Evolutionary conservation across 2,888 invertebrate genomes (phyloP).

Genomic region (Ditylenchus weischeri): DNA sequence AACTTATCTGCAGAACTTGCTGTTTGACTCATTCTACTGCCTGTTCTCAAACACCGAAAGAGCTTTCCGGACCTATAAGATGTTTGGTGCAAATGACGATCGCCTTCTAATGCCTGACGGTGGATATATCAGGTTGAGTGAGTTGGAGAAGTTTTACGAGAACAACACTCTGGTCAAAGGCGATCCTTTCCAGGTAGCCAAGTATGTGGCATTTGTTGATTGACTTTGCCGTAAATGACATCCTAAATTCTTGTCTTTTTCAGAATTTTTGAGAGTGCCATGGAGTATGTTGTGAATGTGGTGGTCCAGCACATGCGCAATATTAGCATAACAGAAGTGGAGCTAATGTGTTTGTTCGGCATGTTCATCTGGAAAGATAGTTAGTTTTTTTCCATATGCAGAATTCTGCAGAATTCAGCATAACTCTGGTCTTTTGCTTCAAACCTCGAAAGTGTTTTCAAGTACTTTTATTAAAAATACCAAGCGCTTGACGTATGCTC

Average conservation of each 20-base stretch:
- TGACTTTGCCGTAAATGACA: background rate
- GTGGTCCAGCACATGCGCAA: slow-evolving; percentile 51
- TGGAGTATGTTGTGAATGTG: slow-evolving; percentile 49
- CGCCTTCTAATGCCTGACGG: slow-evolving; percentile 53
- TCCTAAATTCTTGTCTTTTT: slow-evolving; percentile 10
- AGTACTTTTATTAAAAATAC: too few species aligned
- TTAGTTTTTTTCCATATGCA: slow-evolving; percentile 18
- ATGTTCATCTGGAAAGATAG: slow-evolving; percentile 55
- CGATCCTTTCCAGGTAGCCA: slow-evolving; percentile 46
- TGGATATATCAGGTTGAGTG: slow-evolving; percentile 47
- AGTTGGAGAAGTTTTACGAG: slow-evolving; percentile 49
- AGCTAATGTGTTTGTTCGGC: slow-evolving; percentile 47
- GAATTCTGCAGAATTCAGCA: too few species aligned
- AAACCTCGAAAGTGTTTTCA: too few species aligned
- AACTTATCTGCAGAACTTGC: slow-evolving; percentile 30
- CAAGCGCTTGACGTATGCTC: too few species aligned
- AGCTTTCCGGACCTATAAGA: slow-evolving; percentile 49
- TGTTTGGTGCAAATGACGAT: slow-evolving; percentile 48
- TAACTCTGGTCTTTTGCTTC: too few species aligned
- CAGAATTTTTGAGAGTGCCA: slow-evolving; percentile 50
- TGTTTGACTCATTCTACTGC: slow-evolving; percentile 54
- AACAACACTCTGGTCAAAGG: slow-evolving; percentile 45
- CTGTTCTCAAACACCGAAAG: slow-evolving; percentile 52
- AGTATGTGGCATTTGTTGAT: slow-evolving; percentile 32
- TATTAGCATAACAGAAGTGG: slow-evolving; percentile 44